Conservation (phyloP, 2,888 invertebrate species). For the Galeruca laticollis region DNA sequence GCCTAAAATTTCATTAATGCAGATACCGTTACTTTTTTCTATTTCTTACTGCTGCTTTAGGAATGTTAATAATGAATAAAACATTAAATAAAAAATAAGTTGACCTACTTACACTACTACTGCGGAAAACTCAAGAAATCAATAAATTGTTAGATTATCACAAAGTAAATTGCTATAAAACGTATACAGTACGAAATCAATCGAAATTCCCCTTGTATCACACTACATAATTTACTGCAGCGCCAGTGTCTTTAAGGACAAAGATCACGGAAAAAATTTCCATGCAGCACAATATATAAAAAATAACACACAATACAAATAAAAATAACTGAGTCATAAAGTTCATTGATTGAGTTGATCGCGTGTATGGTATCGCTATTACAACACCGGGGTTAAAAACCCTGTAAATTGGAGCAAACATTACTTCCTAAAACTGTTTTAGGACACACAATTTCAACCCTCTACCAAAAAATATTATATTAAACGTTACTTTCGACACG, state of each 20-base stretch:
- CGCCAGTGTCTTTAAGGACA: not conserved
- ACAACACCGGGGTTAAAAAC: constrained; percentile 24
- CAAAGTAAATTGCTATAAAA: not conserved
- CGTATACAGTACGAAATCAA: not conserved
- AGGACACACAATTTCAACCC: not conserved
- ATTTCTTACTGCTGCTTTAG: not conserved
- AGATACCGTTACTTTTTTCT: too few species aligned
- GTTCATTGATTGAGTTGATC: constrained; percentile 26
- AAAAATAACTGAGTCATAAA: constrained; percentile 28
- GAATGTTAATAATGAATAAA: not conserved
- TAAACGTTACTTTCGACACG: too few species aligned
- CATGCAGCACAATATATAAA: constrained; percentile 1
- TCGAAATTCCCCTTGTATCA: constrained; percentile 15
- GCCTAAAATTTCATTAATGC: too few species aligned
- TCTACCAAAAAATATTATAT: too few species aligned
- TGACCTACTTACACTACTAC: not conserved
- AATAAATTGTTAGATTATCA: not conserved
- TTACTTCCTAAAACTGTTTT: not conserved
- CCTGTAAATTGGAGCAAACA: constrained; percentile 20
- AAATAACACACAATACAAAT: constrained; percentile 14
- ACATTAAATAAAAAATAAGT: not conserved
- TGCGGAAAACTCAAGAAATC: not conserved
- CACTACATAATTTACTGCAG: not conserved
- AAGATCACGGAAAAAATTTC: constrained; percentile 1
- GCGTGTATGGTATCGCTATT: constrained; percentile 23